Evolutionary conservation across 2,797 vertebrate species (phyloP), one percentile per base, ranked within the genome.

Genomic region (Carcharodon carcharias): DNA sequence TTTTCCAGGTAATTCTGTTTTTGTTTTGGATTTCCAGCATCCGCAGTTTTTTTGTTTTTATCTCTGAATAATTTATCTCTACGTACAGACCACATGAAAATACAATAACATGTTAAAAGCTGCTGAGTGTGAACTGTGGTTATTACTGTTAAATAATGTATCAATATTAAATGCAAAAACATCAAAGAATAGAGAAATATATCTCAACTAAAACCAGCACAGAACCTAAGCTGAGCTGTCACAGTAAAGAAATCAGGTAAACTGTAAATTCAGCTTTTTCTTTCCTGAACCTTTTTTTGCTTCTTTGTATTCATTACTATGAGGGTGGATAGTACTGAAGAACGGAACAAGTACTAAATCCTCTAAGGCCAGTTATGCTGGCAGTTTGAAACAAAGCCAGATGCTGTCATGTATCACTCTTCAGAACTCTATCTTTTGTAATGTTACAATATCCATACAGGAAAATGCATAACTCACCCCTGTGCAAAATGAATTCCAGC

Each of bases 311-410:
- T 93, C 91, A 92, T 45, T 26, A 93, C 7, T 9, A 6, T 56
- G n/a, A 93, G n/a, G 91, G 91, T 93, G 26, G 91, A 93, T 93
- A 65, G 63, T 45, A 21, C 18, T 93, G 91, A 45, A 65, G 89
- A 93, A 67, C 26, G 63, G 91, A 93, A 40, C 61, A 11, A 67
- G 61, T 26, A 67, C 91, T 93, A 93, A 93, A 93, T 93, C 91
- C n/a, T 93, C 91, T 35, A 58, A 65, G n/a, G n/a, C 91, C 61
- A 65, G 61, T 67, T 9, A 23, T 45, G 91, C 9, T 93, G 91
- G 61, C 91, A 93, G 91, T 12, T 93, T 65, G 61, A 93, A 93
- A 93, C 91, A 93, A 93, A 93, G 91, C 91, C 91, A 93, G 91
- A 93, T 93, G 91, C 91, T 45, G 61, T 67, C n/a, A 67, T 93